phyloP scores from a whole-genome alignment of 1,140 invertebrate species.

The Stegodyphus dumicola region DNA sequence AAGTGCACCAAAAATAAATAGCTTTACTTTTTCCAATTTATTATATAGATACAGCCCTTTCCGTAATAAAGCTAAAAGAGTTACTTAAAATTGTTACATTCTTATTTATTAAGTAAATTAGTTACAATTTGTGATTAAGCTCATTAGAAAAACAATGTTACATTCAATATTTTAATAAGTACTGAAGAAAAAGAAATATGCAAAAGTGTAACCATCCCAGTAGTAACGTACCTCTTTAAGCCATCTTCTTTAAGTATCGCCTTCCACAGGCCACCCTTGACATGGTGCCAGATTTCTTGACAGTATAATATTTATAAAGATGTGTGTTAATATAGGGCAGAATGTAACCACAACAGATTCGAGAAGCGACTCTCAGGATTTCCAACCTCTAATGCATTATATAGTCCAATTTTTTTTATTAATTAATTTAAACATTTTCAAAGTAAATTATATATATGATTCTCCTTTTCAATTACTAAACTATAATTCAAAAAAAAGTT shows the following conservation, averaged over 20 bases:
- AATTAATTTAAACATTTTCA: not conserved
- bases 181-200: not conserved
- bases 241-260: conserved; percentile 38
- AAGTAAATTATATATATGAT: not conserved
- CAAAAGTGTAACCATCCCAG: conserved; percentile 41
- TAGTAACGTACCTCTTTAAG: conserved; percentile 27
- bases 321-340: conserved; percentile 32
- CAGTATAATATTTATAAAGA: conserved; percentile 58
- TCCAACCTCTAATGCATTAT: not conserved
- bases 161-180: not conserved
- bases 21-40: no score
- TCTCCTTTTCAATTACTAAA: not conserved
- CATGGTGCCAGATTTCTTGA: conserved; percentile 58
- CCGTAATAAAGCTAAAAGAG: not conserved
- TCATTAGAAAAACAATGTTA: not conserved
- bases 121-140: not conserved
- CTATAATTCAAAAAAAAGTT: not conserved
- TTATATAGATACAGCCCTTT: no score
- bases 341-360: conserved; percentile 27
- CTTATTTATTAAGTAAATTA: not conserved
- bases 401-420: not conserved
- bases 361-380: conserved; percentile 25
- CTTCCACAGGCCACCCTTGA: conserved; percentile 31
- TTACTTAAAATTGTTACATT: not conserved
- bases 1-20: no score